Evolutionary conservation across 2,113 vertebrate species (phyloP).

Genomic region (Dromas ardeola): DNA sequence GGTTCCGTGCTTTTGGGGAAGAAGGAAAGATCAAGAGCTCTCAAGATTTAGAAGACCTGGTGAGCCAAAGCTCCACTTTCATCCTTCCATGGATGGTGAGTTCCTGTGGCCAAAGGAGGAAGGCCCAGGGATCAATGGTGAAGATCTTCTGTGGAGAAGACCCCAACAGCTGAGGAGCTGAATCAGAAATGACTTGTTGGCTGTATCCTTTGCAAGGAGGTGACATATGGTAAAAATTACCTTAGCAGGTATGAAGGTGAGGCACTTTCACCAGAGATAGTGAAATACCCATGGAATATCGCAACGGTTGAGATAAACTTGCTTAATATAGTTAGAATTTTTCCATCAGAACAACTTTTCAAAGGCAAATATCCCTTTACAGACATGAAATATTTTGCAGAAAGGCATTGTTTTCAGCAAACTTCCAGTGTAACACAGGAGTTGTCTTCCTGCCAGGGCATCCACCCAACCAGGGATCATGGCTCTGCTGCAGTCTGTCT

Average conservation of each 20-base stretch:
- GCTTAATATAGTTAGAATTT: background rate
- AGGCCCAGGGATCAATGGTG: background rate
- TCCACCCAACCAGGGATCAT: background rate
- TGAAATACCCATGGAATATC: background rate
- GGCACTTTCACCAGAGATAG: background rate
- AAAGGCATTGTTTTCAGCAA: background rate
- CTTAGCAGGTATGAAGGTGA: background rate
- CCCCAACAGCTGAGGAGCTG: background rate
- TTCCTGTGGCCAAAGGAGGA: background rate
- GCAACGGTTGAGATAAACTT: background rate
- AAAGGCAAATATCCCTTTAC: background rate
- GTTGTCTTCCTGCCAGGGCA: background rate
- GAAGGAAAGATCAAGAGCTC: background rate
- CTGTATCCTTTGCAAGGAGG: fast-evolving
- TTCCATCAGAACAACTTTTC: background rate
- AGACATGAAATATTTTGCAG: background rate
- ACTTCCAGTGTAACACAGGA: background rate
- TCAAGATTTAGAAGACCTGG: background rate
- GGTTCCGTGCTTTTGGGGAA: background rate
- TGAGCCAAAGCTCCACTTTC: background rate
- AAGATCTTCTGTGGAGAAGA: background rate
- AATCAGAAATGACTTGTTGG: background rate
- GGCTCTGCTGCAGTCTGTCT: background rate
- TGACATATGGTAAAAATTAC: background rate
- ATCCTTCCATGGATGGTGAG: background rate